A percentile compares a stretch with the other conserved stretches of the same genome.
These are phyloP conservation scores for Barnardius zonarius DNA, from an alignment of 2,113 vertebrate genomes.

Conservation along the genomic window DNA sequence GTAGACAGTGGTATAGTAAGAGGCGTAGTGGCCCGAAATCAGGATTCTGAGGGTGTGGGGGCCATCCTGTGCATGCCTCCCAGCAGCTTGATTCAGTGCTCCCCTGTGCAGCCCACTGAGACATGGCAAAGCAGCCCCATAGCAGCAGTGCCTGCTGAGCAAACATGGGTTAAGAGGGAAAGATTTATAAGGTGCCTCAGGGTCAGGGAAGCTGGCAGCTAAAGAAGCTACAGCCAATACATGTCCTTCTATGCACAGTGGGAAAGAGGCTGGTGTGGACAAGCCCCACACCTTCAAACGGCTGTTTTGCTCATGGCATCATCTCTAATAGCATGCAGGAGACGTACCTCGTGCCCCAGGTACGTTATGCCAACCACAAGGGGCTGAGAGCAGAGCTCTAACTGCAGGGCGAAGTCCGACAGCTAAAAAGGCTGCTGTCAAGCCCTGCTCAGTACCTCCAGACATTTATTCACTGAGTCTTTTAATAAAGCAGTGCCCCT, in stretches of 20 bases:
- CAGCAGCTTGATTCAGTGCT: neutral
- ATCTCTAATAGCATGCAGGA: neutral
- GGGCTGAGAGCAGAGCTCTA: neutral
- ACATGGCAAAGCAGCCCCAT: neutral
- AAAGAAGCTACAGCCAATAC: neutral
- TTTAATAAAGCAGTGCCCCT: slow-evolving; percentile 47
- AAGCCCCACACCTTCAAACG: neutral
- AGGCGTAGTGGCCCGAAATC: neutral
- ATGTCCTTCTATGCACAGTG: neutral
- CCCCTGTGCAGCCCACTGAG: fast-evolving
- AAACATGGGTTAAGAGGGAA: neutral
- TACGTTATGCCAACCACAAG: neutral
- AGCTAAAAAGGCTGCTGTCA: neutral
- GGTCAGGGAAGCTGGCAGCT: neutral
- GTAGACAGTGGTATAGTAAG: too few relatives aligned
- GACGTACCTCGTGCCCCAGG: neutral
- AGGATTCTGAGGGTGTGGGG: fast-evolving
- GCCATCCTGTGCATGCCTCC: neutral
- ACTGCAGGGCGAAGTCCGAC: neutral
- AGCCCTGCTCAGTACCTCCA: neutral
- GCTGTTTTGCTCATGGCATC: neutral
- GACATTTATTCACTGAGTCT: slow-evolving; percentile 28
- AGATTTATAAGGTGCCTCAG: neutral
- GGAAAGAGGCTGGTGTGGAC: neutral
- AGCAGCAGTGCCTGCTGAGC: neutral